Base-by-base conservation (phyloP, 2,113 vertebrate genomes). In the Corythaeola cristata region DNA sequence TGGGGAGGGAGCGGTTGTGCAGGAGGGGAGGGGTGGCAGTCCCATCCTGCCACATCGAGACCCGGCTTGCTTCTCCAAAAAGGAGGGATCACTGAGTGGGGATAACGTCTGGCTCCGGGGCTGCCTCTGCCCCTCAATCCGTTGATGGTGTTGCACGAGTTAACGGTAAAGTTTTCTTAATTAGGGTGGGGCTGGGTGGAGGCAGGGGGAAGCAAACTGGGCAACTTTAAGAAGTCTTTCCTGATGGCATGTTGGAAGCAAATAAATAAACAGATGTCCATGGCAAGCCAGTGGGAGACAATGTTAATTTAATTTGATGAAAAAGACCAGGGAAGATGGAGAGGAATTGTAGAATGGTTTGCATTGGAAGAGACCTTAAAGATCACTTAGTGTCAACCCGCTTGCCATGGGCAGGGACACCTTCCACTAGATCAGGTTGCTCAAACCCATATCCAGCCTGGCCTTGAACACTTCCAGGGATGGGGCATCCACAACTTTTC, bases 81-180 rank as follows among this genome's bases (percentile, higher is more conserved):
- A 41, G 4, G n/a, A 73, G 14, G 4, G 32, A 63, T 21, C n/a
- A 9, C 19, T 66, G 49, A 76, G 23, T 7, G 15, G 26, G n/a
- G 14, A 9, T 7, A 17, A 79, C 2, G 3, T n/a, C 55, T 74
- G 45, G 28, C 3, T 60, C 5, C 3, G 5, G 30, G 3, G 6
- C 39, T 82, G 30, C 39, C 30, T 45, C 45, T 59, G 23, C 20
- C 23, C 56, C 23, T 62, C 22, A 33, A 30, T 3, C 14, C 0
- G 0, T 44, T 88, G 78, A 37, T 0, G 0, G 39, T 24, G 50
- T 85, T 53, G 33, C 45, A 28, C 1, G 3, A 0, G 2, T 74
- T 82, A 50, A 44, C 18, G 67, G 13, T 23, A 93, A 52, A 10
- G 8, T 69, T 82, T 39, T 85, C 21, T 83, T 88, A 60, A 85